Percentiles rank a stretch among this genome's conserved stretches.
phyloP scores from a whole-genome alignment of 1,140 invertebrate genomes.

The Cotesia typhae region DNA sequence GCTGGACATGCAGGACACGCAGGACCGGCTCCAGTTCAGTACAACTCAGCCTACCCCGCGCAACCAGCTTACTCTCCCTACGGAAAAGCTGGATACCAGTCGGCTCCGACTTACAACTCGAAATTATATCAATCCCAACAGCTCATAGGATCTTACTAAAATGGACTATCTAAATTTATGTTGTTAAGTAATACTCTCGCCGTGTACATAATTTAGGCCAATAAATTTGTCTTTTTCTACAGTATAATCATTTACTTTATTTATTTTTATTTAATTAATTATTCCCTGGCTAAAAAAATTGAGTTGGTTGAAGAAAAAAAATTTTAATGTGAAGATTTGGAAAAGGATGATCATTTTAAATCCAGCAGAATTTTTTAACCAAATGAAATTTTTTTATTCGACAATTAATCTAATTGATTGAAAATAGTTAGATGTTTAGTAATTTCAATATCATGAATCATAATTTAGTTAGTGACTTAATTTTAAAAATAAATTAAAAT shows the following conservation, averaged over 20 bases:
- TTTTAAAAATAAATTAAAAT: too few species aligned
- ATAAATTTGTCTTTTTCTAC: slow-evolving; percentile 59
- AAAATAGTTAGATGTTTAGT: too few species aligned
- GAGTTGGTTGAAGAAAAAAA: too few species aligned
- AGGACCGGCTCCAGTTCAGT: slow-evolving; percentile 47
- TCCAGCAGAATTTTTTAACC: too few species aligned
- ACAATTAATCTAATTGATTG: too few species aligned
- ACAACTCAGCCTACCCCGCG: slow-evolving; percentile 33
- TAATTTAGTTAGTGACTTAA: too few species aligned
- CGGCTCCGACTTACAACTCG: slow-evolving; percentile 51
- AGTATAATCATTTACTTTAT: slow-evolving; percentile 28
- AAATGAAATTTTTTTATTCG: too few species aligned
- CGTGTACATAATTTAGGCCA: slow-evolving; percentile 64
- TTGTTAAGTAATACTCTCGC: slow-evolving; percentile 8
- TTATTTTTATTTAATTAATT: slow-evolving; percentile 41
- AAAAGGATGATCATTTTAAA: too few species aligned
- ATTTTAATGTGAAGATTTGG: too few species aligned
- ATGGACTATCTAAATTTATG: background rate
- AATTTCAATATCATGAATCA: too few species aligned
- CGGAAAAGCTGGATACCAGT: slow-evolving; percentile 45
- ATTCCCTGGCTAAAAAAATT: background rate
- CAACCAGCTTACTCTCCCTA: slow-evolving; percentile 37
- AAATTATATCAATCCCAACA: slow-evolving; percentile 61
- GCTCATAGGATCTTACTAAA: slow-evolving; percentile 39
- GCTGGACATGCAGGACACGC: slow-evolving; percentile 46